Evolutionary conservation across 2,113 vertebrate genomes (phyloP).

Genomic region (Myotis davidii): DNA sequence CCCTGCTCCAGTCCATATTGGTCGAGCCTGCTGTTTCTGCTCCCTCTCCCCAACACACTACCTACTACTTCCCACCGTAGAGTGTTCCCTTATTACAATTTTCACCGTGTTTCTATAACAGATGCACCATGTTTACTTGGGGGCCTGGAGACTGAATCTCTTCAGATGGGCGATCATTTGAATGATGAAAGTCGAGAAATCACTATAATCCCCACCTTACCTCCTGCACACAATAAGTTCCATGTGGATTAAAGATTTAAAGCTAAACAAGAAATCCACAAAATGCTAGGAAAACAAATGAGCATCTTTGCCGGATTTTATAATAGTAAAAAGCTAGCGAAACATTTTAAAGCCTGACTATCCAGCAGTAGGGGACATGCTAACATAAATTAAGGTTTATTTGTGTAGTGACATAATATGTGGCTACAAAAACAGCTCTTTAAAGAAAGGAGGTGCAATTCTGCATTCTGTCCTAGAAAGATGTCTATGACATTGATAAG

Average conservation of each 20-base stretch:
- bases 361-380: not conserved
- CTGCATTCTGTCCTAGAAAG: not conserved
- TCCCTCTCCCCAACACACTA: not conserved
- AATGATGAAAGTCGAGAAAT: constrained; percentile 58
- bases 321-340: not conserved
- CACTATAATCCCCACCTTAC: constrained; percentile 44
- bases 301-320: not conserved
- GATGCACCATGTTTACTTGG: constrained; percentile 47
- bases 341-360: not conserved
- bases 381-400: not conserved
- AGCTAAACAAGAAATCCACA: constrained; percentile 25
- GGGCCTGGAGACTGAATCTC: constrained; percentile 57
- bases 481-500: not conserved
- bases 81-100: constrained; percentile 28
- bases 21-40: not conserved
- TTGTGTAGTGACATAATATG: not conserved
- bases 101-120: constrained; percentile 56
- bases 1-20: not conserved
- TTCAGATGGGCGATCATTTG: constrained; percentile 68
- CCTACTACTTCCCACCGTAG: not conserved
- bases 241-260: constrained; percentile 51
- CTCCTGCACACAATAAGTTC: constrained; percentile 61
- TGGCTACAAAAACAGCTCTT: not conserved
- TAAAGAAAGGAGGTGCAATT: not conserved
- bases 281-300: constrained; percentile 25